Conservation (phyloP, 2,113 vertebrate genomes). For the Percina caprodes region DNA sequence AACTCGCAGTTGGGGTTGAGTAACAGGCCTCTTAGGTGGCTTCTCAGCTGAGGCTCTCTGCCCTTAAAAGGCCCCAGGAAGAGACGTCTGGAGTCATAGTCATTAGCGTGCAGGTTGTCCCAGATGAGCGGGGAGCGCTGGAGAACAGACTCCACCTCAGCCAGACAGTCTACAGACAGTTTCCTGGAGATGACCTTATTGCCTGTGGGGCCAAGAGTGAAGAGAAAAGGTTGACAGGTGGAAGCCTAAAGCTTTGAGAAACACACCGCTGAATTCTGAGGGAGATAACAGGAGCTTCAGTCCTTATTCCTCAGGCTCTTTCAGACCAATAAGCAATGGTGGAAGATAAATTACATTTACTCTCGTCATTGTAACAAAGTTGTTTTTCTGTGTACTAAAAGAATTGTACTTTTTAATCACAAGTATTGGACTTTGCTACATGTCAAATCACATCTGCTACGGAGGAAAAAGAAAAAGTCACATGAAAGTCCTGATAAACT, state of each 20-base stretch:
- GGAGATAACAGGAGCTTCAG: background rate
- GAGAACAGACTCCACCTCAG: constrained; percentile 86
- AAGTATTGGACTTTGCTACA: too few species aligned
- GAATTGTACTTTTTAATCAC: too few species aligned
- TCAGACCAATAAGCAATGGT: background rate
- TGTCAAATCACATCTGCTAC: too few species aligned
- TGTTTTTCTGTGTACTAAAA: too few species aligned
- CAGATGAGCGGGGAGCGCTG: constrained; percentile 85
- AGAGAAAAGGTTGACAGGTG: background rate
- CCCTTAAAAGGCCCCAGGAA: constrained; percentile 91
- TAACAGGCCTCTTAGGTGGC: constrained; percentile 84
- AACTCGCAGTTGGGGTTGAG: constrained; percentile 93
- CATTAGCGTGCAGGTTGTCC: constrained; percentile 92
- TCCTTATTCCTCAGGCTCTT: background rate
- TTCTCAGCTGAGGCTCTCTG: constrained; percentile 80
- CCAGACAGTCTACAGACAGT: constrained; percentile 81
- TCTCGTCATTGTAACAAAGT: too few species aligned
- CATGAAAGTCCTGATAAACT: too few species aligned
- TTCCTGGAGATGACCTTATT: constrained; percentile 88
- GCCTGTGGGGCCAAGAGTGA: constrained; percentile 71
- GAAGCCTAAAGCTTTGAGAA: background rate
- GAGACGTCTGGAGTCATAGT: constrained; percentile 90
- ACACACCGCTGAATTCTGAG: background rate
- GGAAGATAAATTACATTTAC: too few species aligned
- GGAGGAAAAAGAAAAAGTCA: too few species aligned